Conservation (phyloP, 2,113 vertebrate genomes). For the Promerops cafer region DNA sequence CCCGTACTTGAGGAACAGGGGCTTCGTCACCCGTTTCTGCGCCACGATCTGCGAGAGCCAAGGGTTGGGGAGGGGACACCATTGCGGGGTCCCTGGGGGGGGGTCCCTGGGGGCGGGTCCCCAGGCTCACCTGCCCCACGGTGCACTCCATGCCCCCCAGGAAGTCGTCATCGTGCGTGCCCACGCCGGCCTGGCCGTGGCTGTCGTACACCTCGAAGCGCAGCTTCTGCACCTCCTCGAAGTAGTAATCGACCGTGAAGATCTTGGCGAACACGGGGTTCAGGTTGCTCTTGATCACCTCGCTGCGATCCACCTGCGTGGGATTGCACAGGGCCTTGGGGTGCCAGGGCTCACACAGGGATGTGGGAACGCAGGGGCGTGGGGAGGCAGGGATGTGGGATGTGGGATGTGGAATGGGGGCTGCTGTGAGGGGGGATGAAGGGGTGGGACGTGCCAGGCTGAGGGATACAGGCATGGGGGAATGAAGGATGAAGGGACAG, state of each 20-base stretch:
- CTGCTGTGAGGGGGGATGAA: neutral
- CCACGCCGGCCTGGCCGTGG: conserved; percentile 81
- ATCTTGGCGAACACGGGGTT: conserved; percentile 91
- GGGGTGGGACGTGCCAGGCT: no score
- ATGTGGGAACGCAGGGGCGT: fast-evolving
- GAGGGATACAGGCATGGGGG: neutral
- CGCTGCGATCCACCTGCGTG: conserved; percentile 85
- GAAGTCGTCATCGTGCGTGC: conserved; percentile 88
- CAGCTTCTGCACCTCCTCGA: conserved; percentile 94
- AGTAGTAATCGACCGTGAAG: conserved; percentile 89
- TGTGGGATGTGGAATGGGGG: neutral
- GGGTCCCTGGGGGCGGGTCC: fast-evolving
- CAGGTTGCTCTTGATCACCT: conserved; percentile 93
- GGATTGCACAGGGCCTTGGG: neutral
- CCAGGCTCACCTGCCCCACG: conserved; percentile 82
- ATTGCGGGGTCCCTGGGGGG: fast-evolving
- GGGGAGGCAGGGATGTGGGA: neutral
- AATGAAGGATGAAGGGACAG: neutral
- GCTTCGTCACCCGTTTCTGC: conserved; percentile 89
- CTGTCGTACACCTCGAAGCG: conserved; percentile 93
- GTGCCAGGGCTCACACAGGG: neutral
- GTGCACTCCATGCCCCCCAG: conserved; percentile 92
- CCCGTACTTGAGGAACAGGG: conserved; percentile 87
- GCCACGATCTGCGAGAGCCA: conserved; percentile 84
- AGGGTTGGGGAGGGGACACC: neutral